A percentile compares a stretch with the other conserved stretches of the same genome.
Conservation (phyloP, 2,113 vertebrate genomes). For the Phrynocephalus versicolor region DNA sequence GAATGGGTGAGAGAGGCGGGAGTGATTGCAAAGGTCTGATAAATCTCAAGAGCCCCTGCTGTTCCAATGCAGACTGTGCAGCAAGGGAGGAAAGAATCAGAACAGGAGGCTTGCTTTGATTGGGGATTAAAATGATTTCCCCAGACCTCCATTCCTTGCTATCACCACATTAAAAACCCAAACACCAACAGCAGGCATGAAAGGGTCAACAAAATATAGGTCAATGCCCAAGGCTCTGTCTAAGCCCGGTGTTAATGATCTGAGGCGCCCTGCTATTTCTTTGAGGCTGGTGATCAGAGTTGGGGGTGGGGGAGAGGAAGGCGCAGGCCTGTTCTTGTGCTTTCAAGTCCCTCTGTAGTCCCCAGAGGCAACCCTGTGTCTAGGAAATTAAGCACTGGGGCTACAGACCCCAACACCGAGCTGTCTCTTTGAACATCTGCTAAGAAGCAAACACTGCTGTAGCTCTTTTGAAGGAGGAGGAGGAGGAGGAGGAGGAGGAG, state of each 20-base stretch:
- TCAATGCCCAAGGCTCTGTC: slow-evolving; percentile 10
- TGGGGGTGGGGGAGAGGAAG: background rate
- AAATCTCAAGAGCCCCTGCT: background rate
- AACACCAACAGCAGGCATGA: slow-evolving; percentile 6
- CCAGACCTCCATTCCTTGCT: background rate
- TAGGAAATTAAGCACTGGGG: slow-evolving; percentile 14
- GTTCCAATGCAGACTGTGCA: background rate
- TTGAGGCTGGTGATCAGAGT: slow-evolving; percentile 20
- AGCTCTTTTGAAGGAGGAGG: background rate
- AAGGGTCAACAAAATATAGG: slow-evolving; percentile 21
- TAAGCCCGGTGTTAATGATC: slow-evolving; percentile 1
- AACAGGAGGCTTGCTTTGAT: slow-evolving; percentile 6
- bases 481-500: background rate
- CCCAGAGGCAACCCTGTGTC: slow-evolving; percentile 1
- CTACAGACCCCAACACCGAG: background rate
- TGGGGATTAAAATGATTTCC: slow-evolving; percentile 1
- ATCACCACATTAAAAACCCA: slow-evolving; percentile 8
- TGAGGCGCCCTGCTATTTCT: slow-evolving; percentile 19
- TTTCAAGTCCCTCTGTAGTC: slow-evolving; percentile 3
- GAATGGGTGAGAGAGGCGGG: background rate
- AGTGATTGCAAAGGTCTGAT: background rate
- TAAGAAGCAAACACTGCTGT: slow-evolving; percentile 3
- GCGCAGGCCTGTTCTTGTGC: background rate
- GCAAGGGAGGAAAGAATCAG: background rate
- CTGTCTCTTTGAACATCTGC: background rate